A percentile compares a stretch with the other conserved stretches of the same genome.
These are phyloP conservation scores for Trissoscelio sp. DNA, from an alignment of 2,888 invertebrate species.

Conservation along the genomic window DNA sequence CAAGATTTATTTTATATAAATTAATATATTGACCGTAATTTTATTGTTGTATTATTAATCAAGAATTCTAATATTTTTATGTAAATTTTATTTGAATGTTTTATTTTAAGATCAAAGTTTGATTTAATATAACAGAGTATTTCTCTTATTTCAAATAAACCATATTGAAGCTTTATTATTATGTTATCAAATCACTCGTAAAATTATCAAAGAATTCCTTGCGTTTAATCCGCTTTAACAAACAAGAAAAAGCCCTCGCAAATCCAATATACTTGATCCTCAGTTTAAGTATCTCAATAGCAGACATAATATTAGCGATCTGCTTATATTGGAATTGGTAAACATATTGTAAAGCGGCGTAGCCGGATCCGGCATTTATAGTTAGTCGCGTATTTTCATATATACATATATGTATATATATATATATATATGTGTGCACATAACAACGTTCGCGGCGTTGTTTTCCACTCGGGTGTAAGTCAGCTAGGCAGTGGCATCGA, in stretches of 20 bases:
- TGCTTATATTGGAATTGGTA: slow-evolving; percentile 7
- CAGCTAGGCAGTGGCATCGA: slow-evolving; percentile 53
- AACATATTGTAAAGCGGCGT: slow-evolving; percentile 26
- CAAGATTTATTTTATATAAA: no score
- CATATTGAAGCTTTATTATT: neutral
- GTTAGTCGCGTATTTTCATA: slow-evolving; percentile 14
- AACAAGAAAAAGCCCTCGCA: slow-evolving; percentile 21
- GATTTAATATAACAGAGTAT: no score
- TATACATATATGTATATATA: no score
- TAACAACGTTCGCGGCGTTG: slow-evolving; percentile 29
- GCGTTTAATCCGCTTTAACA: neutral
- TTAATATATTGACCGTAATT: no score
- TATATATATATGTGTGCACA: slow-evolving; percentile 2
- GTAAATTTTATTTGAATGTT: no score
- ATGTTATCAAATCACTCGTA: neutral
- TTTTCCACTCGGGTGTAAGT: slow-evolving; percentile 31
- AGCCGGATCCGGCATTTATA: slow-evolving; percentile 8
- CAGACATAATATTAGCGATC: slow-evolving; percentile 10
- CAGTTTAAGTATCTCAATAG: slow-evolving; percentile 17
- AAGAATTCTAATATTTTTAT: no score
- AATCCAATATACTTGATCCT: slow-evolving; percentile 16
- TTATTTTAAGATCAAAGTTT: no score
- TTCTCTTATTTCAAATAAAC: neutral
- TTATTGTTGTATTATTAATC: no score
- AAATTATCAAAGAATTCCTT: slow-evolving; percentile 15